These are phyloP conservation scores for Orbicella faveolata DNA, from an alignment of 64 coral and sea anemone genomes.

Conservation along the genomic window DNA sequence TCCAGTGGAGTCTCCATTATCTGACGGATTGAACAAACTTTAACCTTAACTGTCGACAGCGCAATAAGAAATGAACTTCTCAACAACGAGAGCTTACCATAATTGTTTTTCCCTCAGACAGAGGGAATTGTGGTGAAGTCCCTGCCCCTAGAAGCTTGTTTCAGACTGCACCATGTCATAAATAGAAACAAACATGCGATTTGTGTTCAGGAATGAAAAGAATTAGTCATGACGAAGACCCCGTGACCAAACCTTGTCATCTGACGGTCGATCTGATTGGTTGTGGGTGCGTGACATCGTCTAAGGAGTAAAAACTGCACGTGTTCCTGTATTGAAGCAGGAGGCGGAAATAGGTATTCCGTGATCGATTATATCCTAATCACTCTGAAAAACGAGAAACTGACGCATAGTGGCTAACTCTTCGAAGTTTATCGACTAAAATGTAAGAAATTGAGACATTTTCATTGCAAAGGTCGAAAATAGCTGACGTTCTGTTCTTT, in stretches of 20 bases:
- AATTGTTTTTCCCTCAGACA: neutral
- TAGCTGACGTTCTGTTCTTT: too few species aligned
- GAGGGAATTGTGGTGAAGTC: conserved; percentile 10
- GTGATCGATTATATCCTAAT: neutral
- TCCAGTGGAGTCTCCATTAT: conserved; percentile 89
- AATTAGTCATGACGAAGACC: conserved; percentile 42
- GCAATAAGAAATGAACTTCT: neutral
- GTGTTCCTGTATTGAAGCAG: too few species aligned
- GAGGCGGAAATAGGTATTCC: neutral
- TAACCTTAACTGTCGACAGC: neutral
- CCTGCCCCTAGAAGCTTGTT: conserved; percentile 26
- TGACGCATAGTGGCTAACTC: neutral
- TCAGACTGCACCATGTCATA: conserved; percentile 17
- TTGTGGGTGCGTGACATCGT: conserved; percentile 14
- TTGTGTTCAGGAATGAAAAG: conserved; percentile 79
- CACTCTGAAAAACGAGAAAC: neutral
- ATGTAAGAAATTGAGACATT: too few species aligned
- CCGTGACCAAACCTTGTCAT: conserved; percentile 28
- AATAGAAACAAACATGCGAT: conserved; percentile 77
- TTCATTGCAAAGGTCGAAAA: too few species aligned
- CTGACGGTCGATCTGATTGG: conserved; percentile 15
- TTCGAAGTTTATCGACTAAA: too few species aligned
- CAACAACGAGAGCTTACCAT: neutral
- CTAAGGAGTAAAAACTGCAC: neutral
- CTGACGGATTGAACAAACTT: neutral